phyloP scores from a whole-genome alignment of 2,113 vertebrate genomes.

The Platanista minor region DNA sequence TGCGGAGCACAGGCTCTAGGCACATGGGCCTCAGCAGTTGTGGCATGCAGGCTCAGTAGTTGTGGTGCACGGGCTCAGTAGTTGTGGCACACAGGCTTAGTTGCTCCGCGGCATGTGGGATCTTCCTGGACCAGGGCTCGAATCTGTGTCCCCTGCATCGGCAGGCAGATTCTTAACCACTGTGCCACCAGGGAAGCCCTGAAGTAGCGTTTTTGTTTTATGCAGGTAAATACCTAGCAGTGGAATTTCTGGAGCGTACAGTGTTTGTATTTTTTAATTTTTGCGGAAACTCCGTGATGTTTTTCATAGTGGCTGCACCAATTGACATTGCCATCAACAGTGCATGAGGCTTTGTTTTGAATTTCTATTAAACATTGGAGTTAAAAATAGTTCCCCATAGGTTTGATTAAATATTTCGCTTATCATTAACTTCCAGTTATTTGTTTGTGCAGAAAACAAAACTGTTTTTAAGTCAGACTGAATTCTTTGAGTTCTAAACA shows the following conservation, averaged over 20 bases:
- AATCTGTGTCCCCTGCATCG: too few relatives aligned
- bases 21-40: too few relatives aligned
- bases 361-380: neutral
- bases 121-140: too few relatives aligned
- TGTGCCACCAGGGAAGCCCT: too few relatives aligned
- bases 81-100: too few relatives aligned
- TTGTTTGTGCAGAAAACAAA: neutral
- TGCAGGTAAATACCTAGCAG: neutral
- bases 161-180: too few relatives aligned
- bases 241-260: neutral
- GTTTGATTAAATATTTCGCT: neutral
- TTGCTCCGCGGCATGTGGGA: too few relatives aligned
- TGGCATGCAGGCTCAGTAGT: too few relatives aligned
- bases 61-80: too few relatives aligned
- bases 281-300: neutral
- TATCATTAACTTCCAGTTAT: neutral
- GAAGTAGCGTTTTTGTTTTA: neutral
- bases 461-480: neutral
- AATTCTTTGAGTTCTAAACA: neutral
- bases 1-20: too few relatives aligned
- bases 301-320: neutral
- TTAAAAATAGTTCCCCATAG: neutral
- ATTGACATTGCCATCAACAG: neutral
- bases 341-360: neutral
- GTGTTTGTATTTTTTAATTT: neutral